Percentiles rank a stretch among this genome's conserved stretches.
phyloP scores from a whole-genome alignment of 2,113 vertebrate genomes.

The Nothobranchius kuhntae region DNA sequence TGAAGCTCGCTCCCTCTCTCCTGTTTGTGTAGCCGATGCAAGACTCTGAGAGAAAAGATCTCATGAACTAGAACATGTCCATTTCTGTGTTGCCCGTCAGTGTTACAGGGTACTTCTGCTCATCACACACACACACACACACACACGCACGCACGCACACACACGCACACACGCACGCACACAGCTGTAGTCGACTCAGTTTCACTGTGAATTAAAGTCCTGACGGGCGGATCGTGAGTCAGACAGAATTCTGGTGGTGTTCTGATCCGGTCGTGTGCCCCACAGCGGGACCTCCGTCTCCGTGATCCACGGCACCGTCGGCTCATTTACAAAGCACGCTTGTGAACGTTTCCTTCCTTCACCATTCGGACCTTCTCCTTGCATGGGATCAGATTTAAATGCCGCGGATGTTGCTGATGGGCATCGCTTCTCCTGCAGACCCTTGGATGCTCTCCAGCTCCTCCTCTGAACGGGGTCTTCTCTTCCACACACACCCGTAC shows the following conservation, averaged over 20 bases:
- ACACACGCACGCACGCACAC: constrained; percentile 29
- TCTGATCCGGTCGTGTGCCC: constrained; percentile 51
- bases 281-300: background rate
- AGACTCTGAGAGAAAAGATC: constrained; percentile 15
- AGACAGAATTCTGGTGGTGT: constrained; percentile 27
- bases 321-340: too few relatives aligned
- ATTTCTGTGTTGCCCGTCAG: constrained; percentile 54
- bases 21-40: constrained; percentile 35
- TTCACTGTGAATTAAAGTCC: constrained; percentile 64
- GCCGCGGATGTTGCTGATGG: too few relatives aligned
- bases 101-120: constrained; percentile 52
- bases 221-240: constrained; percentile 27
- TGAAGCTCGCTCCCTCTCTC: background rate
- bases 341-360: too few relatives aligned
- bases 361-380: too few relatives aligned
- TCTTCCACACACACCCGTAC: too few relatives aligned
- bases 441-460: too few relatives aligned
- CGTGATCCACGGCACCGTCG: too few relatives aligned
- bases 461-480: too few relatives aligned
- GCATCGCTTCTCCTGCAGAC: too few relatives aligned
- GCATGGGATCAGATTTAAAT: too few relatives aligned
- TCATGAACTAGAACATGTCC: constrained; percentile 31
- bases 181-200: constrained; percentile 14
- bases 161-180: constrained; percentile 29
- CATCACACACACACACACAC: too few relatives aligned